Evolutionary conservation across 2,888 invertebrate species (phyloP), one percentile per base, ranked within the genome.

Genomic region (Platypus cylindrus): DNA sequence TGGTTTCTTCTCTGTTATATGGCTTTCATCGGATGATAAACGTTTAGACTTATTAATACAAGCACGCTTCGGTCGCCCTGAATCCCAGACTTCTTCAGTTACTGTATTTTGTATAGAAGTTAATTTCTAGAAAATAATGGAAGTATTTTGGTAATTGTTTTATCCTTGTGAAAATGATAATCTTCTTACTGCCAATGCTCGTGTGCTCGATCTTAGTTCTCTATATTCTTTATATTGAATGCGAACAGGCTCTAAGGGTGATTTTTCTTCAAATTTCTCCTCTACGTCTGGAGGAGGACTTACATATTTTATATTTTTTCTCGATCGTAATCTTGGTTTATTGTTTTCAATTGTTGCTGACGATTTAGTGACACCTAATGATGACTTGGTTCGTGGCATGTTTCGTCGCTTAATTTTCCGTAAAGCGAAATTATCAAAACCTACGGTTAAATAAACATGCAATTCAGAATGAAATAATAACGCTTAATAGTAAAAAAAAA

Each of bases 21-120:
- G 52, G 40, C 67, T 62, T 44, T 70, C 70, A 46, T 71, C 71
- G 0, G 65, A 63, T 0, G 69, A 68, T 17, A 48, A 43, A 28
- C 53, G 44, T 37, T 57, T 56, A 27, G 48, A 50, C 36, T 50
- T 51, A 20, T 47, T 48, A 31, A 56, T 54, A 15, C 54, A 54
- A 9, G 53, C 41, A 32, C 61, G 48, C 43, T 60, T 59, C 9
- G 60, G 58, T 26, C 59, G 43, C 13, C 59, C 57, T 0, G 58
- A 58, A 43, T 56, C 53, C 58, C 59, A 58, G 4, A 55, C 53
- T 38, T 59, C 56, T 14, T 51, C 33, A 11, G 45, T 45, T 9
- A 40, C 41, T 8, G 34, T 29, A n/a, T 38, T 28, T 30, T 44
- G 44, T 28, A 38, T 39, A 5, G 36, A 42, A 3, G 50, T 46